These are phyloP conservation scores for Mystacornis crossleyi DNA, from an alignment of 2,113 vertebrate genomes.

Conservation along the genomic window DNA sequence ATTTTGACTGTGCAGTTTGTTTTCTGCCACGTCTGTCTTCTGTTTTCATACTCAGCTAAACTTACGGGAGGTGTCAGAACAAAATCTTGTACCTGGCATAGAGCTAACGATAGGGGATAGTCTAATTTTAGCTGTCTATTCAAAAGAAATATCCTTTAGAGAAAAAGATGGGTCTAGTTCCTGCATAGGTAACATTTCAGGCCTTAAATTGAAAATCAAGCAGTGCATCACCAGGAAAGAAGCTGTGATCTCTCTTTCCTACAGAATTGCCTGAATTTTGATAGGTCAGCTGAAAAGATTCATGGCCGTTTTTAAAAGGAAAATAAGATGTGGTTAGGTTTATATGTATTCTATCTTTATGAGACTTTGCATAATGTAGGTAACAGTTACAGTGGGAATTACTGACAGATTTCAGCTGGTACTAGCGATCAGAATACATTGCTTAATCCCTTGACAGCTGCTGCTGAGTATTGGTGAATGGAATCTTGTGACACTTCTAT, in stretches of 20 bases:
- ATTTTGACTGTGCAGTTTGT: not conserved
- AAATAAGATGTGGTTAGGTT: not conserved
- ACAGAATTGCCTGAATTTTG: not conserved
- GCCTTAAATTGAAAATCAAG: not conserved
- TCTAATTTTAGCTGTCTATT: not conserved
- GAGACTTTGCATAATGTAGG: not conserved
- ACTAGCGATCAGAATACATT: not conserved
- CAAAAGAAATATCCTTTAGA: not conserved
- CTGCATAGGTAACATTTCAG: not conserved
- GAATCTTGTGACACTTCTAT: not conserved
- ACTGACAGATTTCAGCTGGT: not conserved
- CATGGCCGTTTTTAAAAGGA: not conserved
- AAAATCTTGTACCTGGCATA: not conserved
- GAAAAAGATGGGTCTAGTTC: not conserved
- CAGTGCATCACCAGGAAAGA: not conserved
- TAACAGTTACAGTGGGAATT: not conserved
- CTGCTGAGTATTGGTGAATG: not conserved
- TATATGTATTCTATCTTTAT: not conserved
- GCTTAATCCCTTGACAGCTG: not conserved
- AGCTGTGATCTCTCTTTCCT: not conserved
- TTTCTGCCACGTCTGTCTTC: not conserved
- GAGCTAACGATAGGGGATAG: not conserved
- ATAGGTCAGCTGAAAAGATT: not conserved
- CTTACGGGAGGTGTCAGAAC: not conserved
- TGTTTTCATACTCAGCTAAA: not conserved